These are phyloP conservation scores for Ormia ochracea DNA, from an alignment of 2,888 invertebrate genomes.

Conservation along the genomic window DNA sequence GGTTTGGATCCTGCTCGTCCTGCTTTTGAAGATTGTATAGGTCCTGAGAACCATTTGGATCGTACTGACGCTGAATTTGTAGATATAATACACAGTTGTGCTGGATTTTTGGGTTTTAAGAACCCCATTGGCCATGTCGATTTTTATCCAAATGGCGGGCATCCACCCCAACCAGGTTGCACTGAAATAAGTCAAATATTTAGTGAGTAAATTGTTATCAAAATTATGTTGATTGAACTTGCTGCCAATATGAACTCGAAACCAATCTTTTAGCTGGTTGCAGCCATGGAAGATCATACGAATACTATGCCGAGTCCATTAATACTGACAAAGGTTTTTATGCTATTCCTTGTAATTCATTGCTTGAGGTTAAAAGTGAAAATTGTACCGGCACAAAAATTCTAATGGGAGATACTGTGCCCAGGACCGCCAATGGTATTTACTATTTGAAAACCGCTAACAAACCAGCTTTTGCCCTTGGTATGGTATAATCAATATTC, in stretches of 20 bases:
- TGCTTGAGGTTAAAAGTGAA: constrained; percentile 73
- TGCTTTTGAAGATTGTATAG: constrained; percentile 74
- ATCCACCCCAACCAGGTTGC: constrained; percentile 83
- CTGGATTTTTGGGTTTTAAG: constrained; percentile 80
- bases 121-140: constrained; percentile 83
- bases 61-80: constrained; percentile 83
- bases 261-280: constrained; percentile 81
- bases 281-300: constrained; percentile 82
- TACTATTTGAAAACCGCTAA: constrained; percentile 81
- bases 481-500: constrained; percentile 68
- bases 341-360: constrained; percentile 79
- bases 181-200: constrained; percentile 77
- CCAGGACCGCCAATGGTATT: constrained; percentile 77
- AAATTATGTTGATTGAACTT: no score
- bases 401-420: constrained; percentile 80
- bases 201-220: no score
- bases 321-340: constrained; percentile 78
- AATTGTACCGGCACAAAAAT: constrained; percentile 73
- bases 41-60: constrained; percentile 79
- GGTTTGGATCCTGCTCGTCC: constrained; percentile 83
- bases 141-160: constrained; percentile 86
- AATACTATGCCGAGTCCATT: constrained; percentile 83
- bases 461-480: constrained; percentile 79
- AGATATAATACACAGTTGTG: constrained; percentile 85
- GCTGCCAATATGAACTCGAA: no score